Base-by-base conservation (phyloP, 2,888 invertebrate genomes). In the Dermolepida albohirtum region DNA sequence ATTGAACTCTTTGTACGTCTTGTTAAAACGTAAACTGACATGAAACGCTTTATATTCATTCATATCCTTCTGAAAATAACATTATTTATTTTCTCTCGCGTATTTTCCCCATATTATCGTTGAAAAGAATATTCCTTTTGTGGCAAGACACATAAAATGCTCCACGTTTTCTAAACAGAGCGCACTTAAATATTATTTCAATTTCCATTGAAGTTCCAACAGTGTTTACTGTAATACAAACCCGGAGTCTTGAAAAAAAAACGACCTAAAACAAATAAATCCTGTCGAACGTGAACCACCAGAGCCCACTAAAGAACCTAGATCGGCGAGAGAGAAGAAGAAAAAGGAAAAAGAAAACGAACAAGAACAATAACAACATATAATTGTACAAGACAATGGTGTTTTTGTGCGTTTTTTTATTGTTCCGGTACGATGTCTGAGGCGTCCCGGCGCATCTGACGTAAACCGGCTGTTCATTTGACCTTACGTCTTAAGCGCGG, bases 401-500 rank as follows among this genome's bases (percentile, higher is more conserved):
- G 55, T 59, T 59, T 66, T 39, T 55, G 47, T 44, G 17, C 39
- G 16, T 66, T 43, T 65, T 40, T 54, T 66, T 59, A 66, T 59
- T 66, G 66, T 66, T 59, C 59, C 66, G 49, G 66, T 43, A 22
- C 47, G 49, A n/a, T 47, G 49, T 66, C 66, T 41, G 68, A 57
- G 14, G 41, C 65, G 62, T 64, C 54, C 50, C 64, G 68, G 47
- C 70, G 55, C 62, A 52, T 64, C 69, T 69, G 69, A 71, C 66
- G 59, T 50, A 49, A 67, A 54, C 64, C 71, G 64, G 66, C 66
- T 71, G 71, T 51, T 44, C 34, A 49, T 65, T 63, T 69, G 69
- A 65, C 65, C 69, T 69, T 69, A 66, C 64, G 68, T 68, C 68
- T 64, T 68, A 59, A 66, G 59, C 55, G 43, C 27, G 11, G 54